Evolutionary conservation across 1,140 invertebrate genomes (phyloP).

Genomic region (Bombyx mori): ASM3026992v2 NC_085121.1:6411501-6412000

Average conservation of each 20-base stretch:
- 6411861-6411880: conserved; percentile 2
- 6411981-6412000: conserved; percentile 4
- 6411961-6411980: conserved; percentile 2
- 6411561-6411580: too few relatives aligned
- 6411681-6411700: neutral
- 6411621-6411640: too few relatives aligned
- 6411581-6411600: too few relatives aligned
- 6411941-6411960: conserved; percentile 5
- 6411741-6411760: conserved; percentile 84
- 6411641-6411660: too few relatives aligned
- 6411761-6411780: conserved; percentile 79
- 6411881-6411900: conserved; percentile 4
- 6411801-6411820: conserved; percentile 78
- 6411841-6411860: neutral
- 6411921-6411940: conserved; percentile 14
- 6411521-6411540: too few relatives aligned
- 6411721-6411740: conserved; percentile 89
- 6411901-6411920: conserved; percentile 7
- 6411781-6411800: conserved; percentile 89
- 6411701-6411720: conserved; percentile 78
- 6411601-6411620: too few relatives aligned
- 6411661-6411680: too few relatives aligned
- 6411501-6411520: too few relatives aligned
- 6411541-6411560: too few relatives aligned
- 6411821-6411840: conserved; percentile 77